Percentiles rank a stretch among this genome's conserved stretches.
Evolutionary conservation across 2,113 vertebrate genomes (phyloP).

Genomic region (Esox niger): DNA sequence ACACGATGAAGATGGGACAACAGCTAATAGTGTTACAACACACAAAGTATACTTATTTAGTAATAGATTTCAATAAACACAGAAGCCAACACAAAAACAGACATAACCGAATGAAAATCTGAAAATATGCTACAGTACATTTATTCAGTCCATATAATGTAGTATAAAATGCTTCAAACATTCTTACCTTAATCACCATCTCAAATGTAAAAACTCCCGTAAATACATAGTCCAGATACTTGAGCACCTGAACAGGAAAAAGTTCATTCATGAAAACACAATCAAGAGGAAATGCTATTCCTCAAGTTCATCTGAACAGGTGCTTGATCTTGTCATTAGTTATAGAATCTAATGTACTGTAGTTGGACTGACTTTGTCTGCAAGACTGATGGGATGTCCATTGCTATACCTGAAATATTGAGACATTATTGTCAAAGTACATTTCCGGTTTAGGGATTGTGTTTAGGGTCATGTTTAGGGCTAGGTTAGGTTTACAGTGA

Average conservation of each 20-base stretch:
- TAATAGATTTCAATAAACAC: not conserved
- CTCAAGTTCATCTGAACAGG: not conserved
- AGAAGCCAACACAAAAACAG: not conserved
- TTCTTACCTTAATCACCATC: slow-evolving; percentile 96
- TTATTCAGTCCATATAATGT: not conserved
- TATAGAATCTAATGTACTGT: not conserved
- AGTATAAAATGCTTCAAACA: not conserved
- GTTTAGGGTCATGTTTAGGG: no score
- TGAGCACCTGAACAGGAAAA: slow-evolving; percentile 79
- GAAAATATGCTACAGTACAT: not conserved
- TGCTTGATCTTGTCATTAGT: not conserved
- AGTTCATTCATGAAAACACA: not conserved
- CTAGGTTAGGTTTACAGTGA: no score
- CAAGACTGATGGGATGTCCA: no score
- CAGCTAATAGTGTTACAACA: not conserved
- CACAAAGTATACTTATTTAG: not conserved
- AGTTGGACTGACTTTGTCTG: not conserved
- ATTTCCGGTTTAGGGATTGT: no score
- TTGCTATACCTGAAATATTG: slow-evolving; percentile 6
- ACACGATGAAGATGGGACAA: not conserved
- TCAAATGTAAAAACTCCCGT: slow-evolving; percentile 98
- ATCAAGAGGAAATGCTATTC: not conserved
- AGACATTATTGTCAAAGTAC: no score
- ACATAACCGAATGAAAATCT: not conserved
- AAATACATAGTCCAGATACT: slow-evolving; percentile 96